phyloP scores from a whole-genome alignment of 2,797 vertebrate genomes.

The Sebastes matsubarae region DNA sequence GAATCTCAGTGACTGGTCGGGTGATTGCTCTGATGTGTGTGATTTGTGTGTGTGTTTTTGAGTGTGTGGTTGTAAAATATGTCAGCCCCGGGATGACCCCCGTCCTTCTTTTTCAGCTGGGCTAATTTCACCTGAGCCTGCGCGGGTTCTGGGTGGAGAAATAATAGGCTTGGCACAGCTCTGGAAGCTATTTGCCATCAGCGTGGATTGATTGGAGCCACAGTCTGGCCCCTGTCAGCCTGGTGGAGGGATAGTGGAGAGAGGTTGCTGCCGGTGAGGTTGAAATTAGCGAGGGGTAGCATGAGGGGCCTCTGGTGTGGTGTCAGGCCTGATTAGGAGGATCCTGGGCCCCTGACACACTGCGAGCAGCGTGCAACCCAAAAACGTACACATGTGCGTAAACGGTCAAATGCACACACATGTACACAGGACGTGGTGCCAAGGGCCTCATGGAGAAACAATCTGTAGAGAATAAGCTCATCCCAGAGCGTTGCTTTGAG shows the following conservation, averaged over 20 bases:
- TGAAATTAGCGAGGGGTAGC: constrained; percentile 71
- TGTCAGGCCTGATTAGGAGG: constrained; percentile 82
- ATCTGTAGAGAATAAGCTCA: constrained; percentile 56
- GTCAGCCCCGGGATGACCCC: constrained; percentile 54
- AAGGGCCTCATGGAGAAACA: constrained; percentile 51
- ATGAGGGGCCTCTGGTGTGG: constrained; percentile 70
- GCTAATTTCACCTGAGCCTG: constrained; percentile 78
- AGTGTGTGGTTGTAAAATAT: constrained; percentile 36
- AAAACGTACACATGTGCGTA: constrained; percentile 33
- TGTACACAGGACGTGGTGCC: constrained; percentile 42
- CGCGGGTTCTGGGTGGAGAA: constrained; percentile 71
- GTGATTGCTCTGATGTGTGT: constrained; percentile 39
- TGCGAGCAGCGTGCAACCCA: constrained; percentile 41
- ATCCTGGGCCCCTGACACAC: constrained; percentile 58
- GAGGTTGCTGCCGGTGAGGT: constrained; percentile 63
- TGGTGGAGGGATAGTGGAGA: constrained; percentile 52
- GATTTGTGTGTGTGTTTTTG: background rate
- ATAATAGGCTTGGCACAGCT: constrained; percentile 73
- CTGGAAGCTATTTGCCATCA: constrained; percentile 88
- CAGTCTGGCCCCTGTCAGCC: constrained; percentile 68
- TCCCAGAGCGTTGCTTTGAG: constrained; percentile 12
- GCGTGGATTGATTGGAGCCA: constrained; percentile 71
- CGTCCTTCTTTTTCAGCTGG: constrained; percentile 51
- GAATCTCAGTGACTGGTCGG: constrained; percentile 17
- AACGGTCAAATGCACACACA: constrained; percentile 21